Base-by-base conservation (phyloP, 2,113 vertebrate species). In the Oncorhynchus mykiss region DNA sequence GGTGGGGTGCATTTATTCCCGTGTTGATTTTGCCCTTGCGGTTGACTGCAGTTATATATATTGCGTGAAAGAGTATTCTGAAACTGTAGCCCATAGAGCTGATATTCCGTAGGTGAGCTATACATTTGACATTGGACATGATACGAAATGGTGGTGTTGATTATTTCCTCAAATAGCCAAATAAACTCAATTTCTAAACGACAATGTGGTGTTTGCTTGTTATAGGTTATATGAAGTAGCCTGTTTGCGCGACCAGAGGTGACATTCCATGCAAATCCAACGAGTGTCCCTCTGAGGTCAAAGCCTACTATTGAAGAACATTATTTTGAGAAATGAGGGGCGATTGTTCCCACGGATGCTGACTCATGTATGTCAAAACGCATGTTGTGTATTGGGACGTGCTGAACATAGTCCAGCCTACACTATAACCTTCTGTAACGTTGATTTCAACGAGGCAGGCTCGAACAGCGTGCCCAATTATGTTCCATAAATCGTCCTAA, bases 21-120 rank as follows among this genome's bases (percentile, higher is more conserved):
- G 74, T 74, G 67, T 74, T 79, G 24, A 57, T 54, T 14, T 16
- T 68, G 71, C 51, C 77, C 71, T 78, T 78, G 77, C 68, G 49
- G 62, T 48, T 69, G 65, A 68, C 31, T 60, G 72, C 57, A 54
- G 51, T 54, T 77, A 49, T 14, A 45, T 78, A 29, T 18, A 18
- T 59, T 68, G 22, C 14, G 12, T 65, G 49, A 18, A 22, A 60
- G 62, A 68, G 9, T 27, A n/a, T 24, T 67, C 12, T 64, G 49
- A 4, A 51, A 13, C 71, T 29, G 71, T 16, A 24, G 67, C 27
- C n/a, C n/a, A 60, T 22, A 22, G 6, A 14, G 5, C n/a, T 60
- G 6, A 60, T 14, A 22, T 60, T 60, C 6, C 1, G 18, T 60
- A 60, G 16, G 49, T 51, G 49, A 54, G 59, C 59, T 62, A 18